Evolutionary conservation across 2,797 vertebrate genomes (phyloP).

Genomic region (Propithecus deckenii): DNA sequence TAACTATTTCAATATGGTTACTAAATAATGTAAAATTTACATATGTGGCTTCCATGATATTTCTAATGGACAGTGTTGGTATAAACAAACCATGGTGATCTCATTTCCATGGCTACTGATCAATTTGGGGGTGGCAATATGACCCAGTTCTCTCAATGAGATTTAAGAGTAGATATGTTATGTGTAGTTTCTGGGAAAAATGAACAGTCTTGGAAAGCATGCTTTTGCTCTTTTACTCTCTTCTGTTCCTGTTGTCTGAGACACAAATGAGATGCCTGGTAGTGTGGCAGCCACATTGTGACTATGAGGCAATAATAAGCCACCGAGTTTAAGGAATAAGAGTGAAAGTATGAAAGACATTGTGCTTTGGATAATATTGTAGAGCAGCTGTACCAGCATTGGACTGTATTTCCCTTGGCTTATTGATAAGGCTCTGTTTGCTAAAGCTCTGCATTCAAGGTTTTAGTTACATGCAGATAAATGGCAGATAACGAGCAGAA

Average conservation of each 20-base stretch:
- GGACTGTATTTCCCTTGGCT: neutral
- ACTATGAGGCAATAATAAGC: neutral
- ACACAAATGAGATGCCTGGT: neutral
- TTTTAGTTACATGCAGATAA: neutral
- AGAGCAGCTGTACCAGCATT: neutral
- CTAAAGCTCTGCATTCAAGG: neutral
- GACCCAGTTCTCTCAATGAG: neutral
- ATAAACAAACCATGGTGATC: neutral
- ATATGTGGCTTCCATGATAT: neutral
- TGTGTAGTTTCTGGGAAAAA: neutral
- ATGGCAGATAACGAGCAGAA: neutral
- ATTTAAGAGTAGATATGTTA: neutral
- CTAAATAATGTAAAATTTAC: neutral
- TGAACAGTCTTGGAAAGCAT: neutral
- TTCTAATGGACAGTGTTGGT: neutral
- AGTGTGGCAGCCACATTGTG: neutral
- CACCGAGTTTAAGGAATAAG: neutral
- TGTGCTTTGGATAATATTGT: neutral
- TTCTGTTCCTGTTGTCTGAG: neutral
- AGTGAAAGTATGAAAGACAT: neutral
- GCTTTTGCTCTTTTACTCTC: neutral
- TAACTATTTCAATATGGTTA: neutral
- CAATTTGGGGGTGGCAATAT: neutral
- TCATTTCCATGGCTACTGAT: neutral
- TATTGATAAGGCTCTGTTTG: neutral